Conservation (phyloP, 2,113 vertebrate genomes). For the Megalops atlanticus region DNA sequence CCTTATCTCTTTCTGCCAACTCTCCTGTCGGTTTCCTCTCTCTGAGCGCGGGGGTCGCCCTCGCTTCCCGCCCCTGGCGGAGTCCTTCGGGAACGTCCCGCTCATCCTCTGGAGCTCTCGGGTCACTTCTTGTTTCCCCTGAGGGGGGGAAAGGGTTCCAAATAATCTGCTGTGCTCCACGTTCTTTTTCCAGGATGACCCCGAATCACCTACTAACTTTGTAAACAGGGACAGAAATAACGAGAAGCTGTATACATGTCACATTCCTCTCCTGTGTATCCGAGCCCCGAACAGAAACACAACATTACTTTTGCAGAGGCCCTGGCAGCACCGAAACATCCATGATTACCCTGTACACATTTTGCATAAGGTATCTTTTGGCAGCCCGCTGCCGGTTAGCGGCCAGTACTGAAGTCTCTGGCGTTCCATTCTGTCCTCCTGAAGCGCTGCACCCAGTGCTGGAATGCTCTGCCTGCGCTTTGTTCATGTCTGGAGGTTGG, state of each 20-base stretch:
- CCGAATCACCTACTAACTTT: neutral
- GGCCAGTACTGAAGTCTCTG: too few relatives aligned
- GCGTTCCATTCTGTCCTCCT: too few relatives aligned
- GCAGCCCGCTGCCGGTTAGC: too few relatives aligned
- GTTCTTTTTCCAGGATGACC: neutral
- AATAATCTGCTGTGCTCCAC: neutral
- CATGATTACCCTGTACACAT: neutral
- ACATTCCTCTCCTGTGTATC: neutral
- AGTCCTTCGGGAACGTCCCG: neutral
- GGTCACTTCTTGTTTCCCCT: neutral
- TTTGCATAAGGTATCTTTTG: neutral
- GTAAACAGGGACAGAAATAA: neutral
- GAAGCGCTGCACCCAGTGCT: too few relatives aligned
- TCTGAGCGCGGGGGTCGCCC: neutral
- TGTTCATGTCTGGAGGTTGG: too few relatives aligned
- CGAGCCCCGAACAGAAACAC: neutral
- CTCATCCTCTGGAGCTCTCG: neutral
- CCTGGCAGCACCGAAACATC: neutral
- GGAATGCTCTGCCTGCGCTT: too few relatives aligned
- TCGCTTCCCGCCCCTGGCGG: neutral
- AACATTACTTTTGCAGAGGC: neutral
- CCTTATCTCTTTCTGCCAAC: slow-evolving; percentile 38
- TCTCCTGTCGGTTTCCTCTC: slow-evolving; percentile 31
- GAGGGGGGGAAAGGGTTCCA: neutral
- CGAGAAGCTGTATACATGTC: neutral